Evolutionary conservation across 2,113 vertebrate species (phyloP), one percentile per base, ranked within the genome.

Genomic region (Eulemur rufifrons): DNA sequence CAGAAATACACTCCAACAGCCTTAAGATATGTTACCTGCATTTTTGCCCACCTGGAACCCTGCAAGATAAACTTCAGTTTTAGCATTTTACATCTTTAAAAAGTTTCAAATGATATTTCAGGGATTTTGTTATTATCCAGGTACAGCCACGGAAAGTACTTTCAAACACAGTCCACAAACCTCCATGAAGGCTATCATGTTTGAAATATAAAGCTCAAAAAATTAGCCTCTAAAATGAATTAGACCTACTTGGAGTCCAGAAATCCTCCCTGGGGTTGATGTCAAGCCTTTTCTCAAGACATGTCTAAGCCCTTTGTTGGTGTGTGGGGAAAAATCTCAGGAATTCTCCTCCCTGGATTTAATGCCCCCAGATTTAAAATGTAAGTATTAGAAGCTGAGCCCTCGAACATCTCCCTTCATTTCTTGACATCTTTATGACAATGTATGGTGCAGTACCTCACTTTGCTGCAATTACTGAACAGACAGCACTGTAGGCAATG

Each of bases 401-500:
- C 68, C 89, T 86, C 0, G 34, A 68, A 93, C 80, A 88, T 88
- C 89, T 64, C 80, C 90, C 74, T 97, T 97, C 86, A 56, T 96
- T 96, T 96, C 91, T 95, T 97, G 95, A 95, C 93, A 96, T 96
- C 88, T 97, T 96, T 95, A 96, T 96, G 92, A 86, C 96, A 96
- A 95, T 96, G 89, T 97, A 92, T 94, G 96, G 93, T 93, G 96
- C 93, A 89, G 91, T 96, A 95, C 96, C 92, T 97, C 94, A 64
- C 96, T 98, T 96, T 93, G 63, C 94, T 95, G 94, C 91, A 97
- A 97, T 94, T 82, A 85, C 92, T 69, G 97, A 92, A 94, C 93
- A 98, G 98, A 97, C 91, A 98, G 91, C 42, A 94, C 97, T 96
- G 91, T 89, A 95, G 96, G 97, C 92, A 3, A 92, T 96, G 87